Evolutionary conservation across 2,888 invertebrate genomes (phyloP).

Genomic region (Eristalis arbustorum): DNA sequence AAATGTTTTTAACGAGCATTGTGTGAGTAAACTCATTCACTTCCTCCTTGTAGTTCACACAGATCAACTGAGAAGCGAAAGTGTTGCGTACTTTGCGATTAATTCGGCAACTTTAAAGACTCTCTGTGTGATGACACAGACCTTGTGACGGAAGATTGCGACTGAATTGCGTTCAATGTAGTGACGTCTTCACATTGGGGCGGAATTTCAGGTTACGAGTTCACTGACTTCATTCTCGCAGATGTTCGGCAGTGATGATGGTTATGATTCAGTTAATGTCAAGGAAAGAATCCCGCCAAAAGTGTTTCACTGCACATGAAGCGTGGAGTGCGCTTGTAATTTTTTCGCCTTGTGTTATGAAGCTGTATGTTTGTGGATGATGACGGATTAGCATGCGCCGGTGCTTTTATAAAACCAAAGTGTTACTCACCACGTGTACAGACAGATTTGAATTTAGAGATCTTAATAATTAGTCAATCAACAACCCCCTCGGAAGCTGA

Average conservation of each 20-base stretch:
- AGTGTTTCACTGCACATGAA: background rate
- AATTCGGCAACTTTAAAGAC: background rate
- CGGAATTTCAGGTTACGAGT: background rate
- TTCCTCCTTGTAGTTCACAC: background rate
- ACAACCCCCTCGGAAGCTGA: too few species aligned
- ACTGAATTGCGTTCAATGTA: background rate
- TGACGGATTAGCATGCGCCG: background rate
- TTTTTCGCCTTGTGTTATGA: background rate
- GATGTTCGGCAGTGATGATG: background rate
- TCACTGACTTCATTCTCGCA: background rate
- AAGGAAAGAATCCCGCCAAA: background rate
- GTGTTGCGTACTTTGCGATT: background rate
- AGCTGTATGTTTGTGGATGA: background rate
- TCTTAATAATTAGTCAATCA: too few species aligned
- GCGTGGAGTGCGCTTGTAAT: background rate
- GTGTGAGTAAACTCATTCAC: background rate
- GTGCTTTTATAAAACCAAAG: background rate
- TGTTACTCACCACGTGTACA: too few species aligned
- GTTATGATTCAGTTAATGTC: background rate
- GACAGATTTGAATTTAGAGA: too few species aligned
- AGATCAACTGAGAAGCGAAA: background rate
- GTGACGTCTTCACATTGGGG: background rate
- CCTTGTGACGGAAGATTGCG: background rate
- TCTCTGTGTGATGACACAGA: background rate
- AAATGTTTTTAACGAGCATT: background rate